These are phyloP conservation scores for Apodemus agrarius DNA, from an alignment of 2,797 vertebrate genomes.

Conservation along the genomic window DNA sequence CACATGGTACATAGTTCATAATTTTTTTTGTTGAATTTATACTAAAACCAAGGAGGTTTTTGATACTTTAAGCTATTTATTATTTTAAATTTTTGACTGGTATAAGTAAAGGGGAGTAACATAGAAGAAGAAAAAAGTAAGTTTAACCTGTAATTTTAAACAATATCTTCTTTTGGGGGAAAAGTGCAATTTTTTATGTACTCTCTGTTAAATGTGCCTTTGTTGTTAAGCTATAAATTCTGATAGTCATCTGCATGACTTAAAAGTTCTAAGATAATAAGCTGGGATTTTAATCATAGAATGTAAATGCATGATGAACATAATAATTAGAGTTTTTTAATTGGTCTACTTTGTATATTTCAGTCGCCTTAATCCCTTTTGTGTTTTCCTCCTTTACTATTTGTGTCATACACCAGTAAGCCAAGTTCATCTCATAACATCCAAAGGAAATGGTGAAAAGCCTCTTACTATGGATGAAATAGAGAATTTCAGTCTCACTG, in stretches of 20 bases:
- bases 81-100: constrained; percentile 36
- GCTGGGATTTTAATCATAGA: constrained; percentile 31
- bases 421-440: constrained; percentile 83
- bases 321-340: constrained; percentile 56
- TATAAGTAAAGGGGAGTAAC: background rate
- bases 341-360: background rate
- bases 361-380: constrained; percentile 63
- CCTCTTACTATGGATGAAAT: constrained; percentile 93
- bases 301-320: constrained; percentile 15
- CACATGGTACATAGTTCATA: background rate
- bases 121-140: constrained; percentile 28
- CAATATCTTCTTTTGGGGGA: constrained; percentile 12
- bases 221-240: constrained; percentile 31
- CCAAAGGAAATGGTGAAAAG: constrained; percentile 88
- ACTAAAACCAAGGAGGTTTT: constrained; percentile 43
- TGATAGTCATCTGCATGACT: constrained; percentile 12
- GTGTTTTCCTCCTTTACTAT: constrained; percentile 80
- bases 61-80: background rate
- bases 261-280: constrained; percentile 40
- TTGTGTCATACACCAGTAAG: constrained; percentile 88
- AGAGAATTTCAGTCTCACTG: constrained; percentile 97
- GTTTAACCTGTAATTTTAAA: constrained; percentile 35
- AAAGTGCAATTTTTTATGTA: constrained; percentile 26
- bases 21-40: constrained; percentile 31
- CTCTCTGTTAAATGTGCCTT: constrained; percentile 38